These are phyloP conservation scores for Microtus oregoni DNA, from an alignment of 2,113 vertebrate species.

Conservation along the genomic window DNA sequence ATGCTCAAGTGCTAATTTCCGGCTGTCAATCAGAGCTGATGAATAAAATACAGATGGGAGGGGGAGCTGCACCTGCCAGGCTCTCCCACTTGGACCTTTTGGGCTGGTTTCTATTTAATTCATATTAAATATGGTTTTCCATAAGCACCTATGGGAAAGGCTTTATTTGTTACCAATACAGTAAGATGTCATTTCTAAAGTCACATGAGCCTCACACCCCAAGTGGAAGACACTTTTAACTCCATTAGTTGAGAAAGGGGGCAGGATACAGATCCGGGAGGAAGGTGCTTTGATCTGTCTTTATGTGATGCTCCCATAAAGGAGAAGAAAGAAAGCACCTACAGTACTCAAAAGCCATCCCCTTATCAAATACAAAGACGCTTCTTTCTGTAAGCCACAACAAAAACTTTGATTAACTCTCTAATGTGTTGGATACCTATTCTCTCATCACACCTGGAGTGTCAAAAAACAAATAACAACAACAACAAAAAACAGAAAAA, in stretches of 20 bases:
- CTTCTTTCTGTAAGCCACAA: slow-evolving; percentile 81
- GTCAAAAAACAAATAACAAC: slow-evolving; percentile 72
- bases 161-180: slow-evolving; percentile 37
- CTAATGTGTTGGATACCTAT: slow-evolving; percentile 84
- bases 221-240: slow-evolving; percentile 61
- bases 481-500: slow-evolving; percentile 66
- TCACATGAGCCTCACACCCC: slow-evolving; percentile 22
- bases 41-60: background rate
- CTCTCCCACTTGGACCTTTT: background rate
- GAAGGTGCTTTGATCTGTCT: slow-evolving; percentile 80
- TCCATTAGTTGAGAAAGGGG: slow-evolving; percentile 68
- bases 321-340: slow-evolving; percentile 54
- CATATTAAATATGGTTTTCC: background rate
- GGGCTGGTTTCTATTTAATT: slow-evolving; percentile 51
- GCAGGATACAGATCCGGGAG: background rate
- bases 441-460: slow-evolving; percentile 88
- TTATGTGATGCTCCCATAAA: slow-evolving; percentile 50
- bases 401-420: slow-evolving; percentile 88
- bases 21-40: background rate
- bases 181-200: slow-evolving; percentile 57
- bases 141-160: slow-evolving; percentile 35
- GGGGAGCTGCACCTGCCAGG: background rate
- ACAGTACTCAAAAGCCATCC: slow-evolving; percentile 61
- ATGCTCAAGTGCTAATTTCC: background rate
- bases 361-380: slow-evolving; percentile 73